Evolutionary conservation across 2,888 invertebrate genomes (phyloP), one percentile per base, ranked within the genome.

Genomic region (Eupithecia pulchellata): DNA sequence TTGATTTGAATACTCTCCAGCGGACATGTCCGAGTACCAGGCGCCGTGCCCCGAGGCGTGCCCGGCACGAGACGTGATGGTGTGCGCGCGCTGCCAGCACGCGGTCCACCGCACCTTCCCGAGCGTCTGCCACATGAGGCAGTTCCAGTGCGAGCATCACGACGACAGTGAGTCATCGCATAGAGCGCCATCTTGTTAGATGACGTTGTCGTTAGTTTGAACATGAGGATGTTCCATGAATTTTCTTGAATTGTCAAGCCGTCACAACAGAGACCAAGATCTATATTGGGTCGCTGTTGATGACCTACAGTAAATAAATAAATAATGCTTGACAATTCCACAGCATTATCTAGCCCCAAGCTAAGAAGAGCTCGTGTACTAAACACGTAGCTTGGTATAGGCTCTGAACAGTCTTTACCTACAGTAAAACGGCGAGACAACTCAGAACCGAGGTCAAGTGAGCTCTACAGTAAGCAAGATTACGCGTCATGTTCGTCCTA

Each of bases 121-220:
- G 30, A 88, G 88, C 47, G 66, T 81, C 0, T 92, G 91, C 47
- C 91, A 91, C 60, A 79, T 91, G 74, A 81, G 89, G n/a, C 81
- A 85, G 82, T 90, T 86, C 42, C 55, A 62, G 6, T 92, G 92
- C 71, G 27, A 67, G 0, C 73, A 85, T 62, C 39, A 62, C 0
- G 74, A 81, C 0, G 87, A 89, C 70, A 77, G 91, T 90, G 66
- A 84, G 84, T 81, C n/a, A 2, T n/a, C n/a, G n/a, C n/a, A n/a
- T n/a, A n/a, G n/a, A n/a, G n/a, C n/a, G n/a, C n/a, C n/a, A n/a
- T n/a, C n/a, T n/a, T n/a, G n/a, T n/a, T n/a, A n/a, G n/a, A n/a
- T n/a, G n/a, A n/a, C n/a, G n/a, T n/a, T n/a, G n/a, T n/a, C n/a
- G n/a, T n/a, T n/a, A n/a, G n/a, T n/a, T n/a, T n/a, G n/a, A n/a